Evolutionary conservation across 2,113 vertebrate species (phyloP), one percentile per base, ranked within the genome.

Genomic region (Oncorhynchus masou): DNA sequence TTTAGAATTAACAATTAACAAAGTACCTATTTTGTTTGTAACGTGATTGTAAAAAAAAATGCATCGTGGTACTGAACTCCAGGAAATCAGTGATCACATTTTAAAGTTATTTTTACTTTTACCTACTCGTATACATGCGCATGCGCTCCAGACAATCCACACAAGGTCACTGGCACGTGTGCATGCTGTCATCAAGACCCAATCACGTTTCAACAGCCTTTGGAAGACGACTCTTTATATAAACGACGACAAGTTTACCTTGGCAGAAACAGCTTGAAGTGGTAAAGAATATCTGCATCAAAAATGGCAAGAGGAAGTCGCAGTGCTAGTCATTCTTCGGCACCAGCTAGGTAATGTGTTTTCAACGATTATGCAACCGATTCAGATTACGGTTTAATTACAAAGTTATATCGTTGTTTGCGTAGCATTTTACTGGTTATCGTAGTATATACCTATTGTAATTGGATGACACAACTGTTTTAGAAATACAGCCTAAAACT

Each of bases 241-340:
- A 68, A 20, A 39, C 29, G 67, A 67, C 24, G 11, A 20, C 29
- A 39, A 20, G 67, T 39, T 29, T 13, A 67, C 22, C 31, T 20
- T n/a, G 31, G 29, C 27, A 68, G 67, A 22, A 68, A 68, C 60
- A 15, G n/a, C 39, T 70, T 49, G 2, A 22, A 70, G 20, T 24
- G 11, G 2, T 70, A 5, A 11, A 49, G 7, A 70, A 70, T 4
- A 66, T 34, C 3, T 27, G 3, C 15, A 29, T 68, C 3, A 19
- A 20, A 72, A 54, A 88, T 88, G 87, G 81, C 87, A 66, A 81
- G 87, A 83, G 87, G 87, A 85, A 82, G 85, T 49, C 87, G 87
- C 72, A 89, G 39, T 45, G 39, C 9, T 11, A 45, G 85, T 74
- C 82, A 76, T 64, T n/a, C 84, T 66, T 83, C 87, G 24, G 77